Base-by-base conservation (phyloP, 2,797 vertebrate species). In the Enteromius paludinosus region DNA sequence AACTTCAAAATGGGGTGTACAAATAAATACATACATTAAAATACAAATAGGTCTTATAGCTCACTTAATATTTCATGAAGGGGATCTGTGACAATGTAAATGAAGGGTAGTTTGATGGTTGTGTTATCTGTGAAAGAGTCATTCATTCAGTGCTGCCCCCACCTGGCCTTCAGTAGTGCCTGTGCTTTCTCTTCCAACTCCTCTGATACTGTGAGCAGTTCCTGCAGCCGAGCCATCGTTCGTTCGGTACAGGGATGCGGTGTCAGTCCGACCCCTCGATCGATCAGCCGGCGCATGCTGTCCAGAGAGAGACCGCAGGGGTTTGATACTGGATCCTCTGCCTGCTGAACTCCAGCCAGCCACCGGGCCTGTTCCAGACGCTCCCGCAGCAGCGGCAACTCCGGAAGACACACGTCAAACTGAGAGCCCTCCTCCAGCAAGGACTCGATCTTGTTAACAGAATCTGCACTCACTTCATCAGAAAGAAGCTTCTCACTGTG, bases 141-240 rank as follows among this genome's bases (percentile, higher is more conserved):
- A n/a, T 52, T 28, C 10, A 25, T 56, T 49, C 47, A 11, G 56
- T 68, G 54, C 82, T 61, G 86, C 54, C 69, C 90, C 91, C 91
- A 99, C 98, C 98, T 97, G 94, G 96, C 94, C 88, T 96, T 97
- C 1, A 99, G 95, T 41, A 99, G 94, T 66, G 93, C 93, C 91
- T 93, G 95, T n/a, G 97, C 96, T 87, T 96, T 97, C 88, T 99
- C 97, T 86, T 99, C 97, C 97, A 96, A 97, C 90, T 97, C 96
- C 88, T 99, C 98, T 0, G 97, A 97, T 54, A 98, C 91, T 0
- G 97, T 99, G 1, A 99, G 96, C 87, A 98, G 94, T 86, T 99
- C 98, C 89, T 99, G 98, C 66, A 99, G 95, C 30, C 93, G 94
- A 0, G 98, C 98, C 97, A 99, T 98, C 0, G 96, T 97, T 76